Base-by-base conservation (phyloP, 2,888 invertebrate genomes). In the Petrolisthes cinctipes region DNA sequence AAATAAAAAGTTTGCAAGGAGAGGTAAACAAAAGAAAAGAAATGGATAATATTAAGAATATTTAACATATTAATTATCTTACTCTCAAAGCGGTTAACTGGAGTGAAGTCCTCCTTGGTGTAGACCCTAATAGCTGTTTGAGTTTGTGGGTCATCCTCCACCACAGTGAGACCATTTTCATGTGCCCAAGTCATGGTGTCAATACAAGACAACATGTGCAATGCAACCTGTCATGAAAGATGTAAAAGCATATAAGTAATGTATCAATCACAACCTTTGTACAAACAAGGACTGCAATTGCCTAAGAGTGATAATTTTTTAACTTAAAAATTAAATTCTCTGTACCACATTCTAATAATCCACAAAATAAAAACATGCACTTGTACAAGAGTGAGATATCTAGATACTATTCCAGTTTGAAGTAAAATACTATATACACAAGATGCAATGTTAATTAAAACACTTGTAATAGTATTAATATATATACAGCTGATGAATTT, bases 31-130 rank as follows among this genome's bases (percentile, higher is more conserved):
- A 37, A 37, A 37, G n/a, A 37, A 37, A 37, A 37, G 37, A 37
- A 37, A 37, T 37, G 37, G 37, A 37, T 37, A 37, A 37, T 37
- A 37, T 37, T 37, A 1, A 37, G 37, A 37, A 37, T 37, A 37
- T 37, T 37, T 37, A 37, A 37, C 0, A 37, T 37, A 2, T 37
- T 37, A 37, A 37, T 37, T 37, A 37, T 37, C 93, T 93, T 92
- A 94, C 97, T 97, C 92, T 98, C 98, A 93, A 98, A 99, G 91
- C 99, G 94, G 92, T 96, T 97, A 23, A 98, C 96, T 1, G 95
- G 95, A 81, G 95, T 94, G 92, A 95, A 97, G 92, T 97, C 97
- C 92, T 97, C 97, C 91, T 96, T 95, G 56, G 95, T 95, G 92
- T 95, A 96, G 82, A 95, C 94, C 92, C 95, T 95, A 54, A 92